Percentiles rank a stretch among this genome's conserved stretches.
phyloP scores from a whole-genome alignment of 2,888 invertebrate species.

The Drosophila prolongata region DNA sequence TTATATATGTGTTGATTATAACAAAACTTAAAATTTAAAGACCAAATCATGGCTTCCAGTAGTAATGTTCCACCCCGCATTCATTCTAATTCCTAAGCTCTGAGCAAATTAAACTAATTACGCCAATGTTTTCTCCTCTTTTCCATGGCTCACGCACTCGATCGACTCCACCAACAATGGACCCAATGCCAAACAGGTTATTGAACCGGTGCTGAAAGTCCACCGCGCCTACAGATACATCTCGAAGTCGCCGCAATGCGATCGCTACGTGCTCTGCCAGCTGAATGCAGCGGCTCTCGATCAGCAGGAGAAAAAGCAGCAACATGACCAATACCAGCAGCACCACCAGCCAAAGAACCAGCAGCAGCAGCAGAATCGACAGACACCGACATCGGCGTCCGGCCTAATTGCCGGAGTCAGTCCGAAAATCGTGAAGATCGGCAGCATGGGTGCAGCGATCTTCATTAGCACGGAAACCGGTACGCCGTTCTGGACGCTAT shows the following conservation, averaged over 20 bases:
- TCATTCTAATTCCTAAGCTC: conserved; percentile 9
- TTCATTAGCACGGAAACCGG: conserved; percentile 90
- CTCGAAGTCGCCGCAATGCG: conserved; percentile 89
- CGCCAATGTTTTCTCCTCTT: conserved; percentile 61
- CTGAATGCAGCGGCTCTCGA: conserved; percentile 87
- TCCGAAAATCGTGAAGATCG: conserved; percentile 89
- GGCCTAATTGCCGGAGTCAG: conserved; percentile 89
- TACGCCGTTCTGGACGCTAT: conserved; percentile 91
- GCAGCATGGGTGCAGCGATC: conserved; percentile 91
- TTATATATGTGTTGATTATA: too few species aligned
- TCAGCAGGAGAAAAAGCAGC: conserved; percentile 82
- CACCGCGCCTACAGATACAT: conserved; percentile 92
- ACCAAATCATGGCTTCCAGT: too few species aligned
- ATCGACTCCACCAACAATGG: conserved; percentile 33
- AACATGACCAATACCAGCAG: conserved; percentile 74
- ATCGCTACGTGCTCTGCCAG: conserved; percentile 91
- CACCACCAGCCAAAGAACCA: conserved; percentile 80
- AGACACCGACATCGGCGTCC: conserved; percentile 60
- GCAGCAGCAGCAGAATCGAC: conserved; percentile 82
- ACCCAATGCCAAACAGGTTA: conserved; percentile 85
- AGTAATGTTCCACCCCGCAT: not conserved
- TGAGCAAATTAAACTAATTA: conserved; percentile 71
- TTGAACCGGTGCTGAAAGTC: conserved; percentile 92
- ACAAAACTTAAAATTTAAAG: too few species aligned
- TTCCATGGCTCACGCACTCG: conserved; percentile 45